A percentile compares a stretch with the other conserved stretches of the same genome.
phyloP scores from a whole-genome alignment of 2,797 vertebrate species.

The Columba guinea region DNA sequence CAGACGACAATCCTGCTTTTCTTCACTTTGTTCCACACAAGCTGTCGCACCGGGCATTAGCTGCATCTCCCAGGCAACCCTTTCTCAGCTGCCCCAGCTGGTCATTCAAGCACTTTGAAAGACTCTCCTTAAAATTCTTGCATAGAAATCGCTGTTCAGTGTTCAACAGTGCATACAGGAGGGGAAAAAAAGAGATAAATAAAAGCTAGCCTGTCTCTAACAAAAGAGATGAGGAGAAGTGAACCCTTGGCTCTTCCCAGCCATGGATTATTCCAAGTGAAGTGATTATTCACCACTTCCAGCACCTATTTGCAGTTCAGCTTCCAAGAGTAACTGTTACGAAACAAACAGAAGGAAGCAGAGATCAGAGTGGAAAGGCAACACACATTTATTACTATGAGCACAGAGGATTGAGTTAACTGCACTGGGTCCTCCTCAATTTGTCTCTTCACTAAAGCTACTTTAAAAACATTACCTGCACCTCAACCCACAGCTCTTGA shows the following conservation, averaged over 20 bases:
- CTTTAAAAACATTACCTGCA: background rate
- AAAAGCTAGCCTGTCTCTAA: background rate
- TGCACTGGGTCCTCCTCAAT: accelerated
- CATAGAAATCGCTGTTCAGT: constrained; percentile 34
- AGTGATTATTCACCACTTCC: background rate
- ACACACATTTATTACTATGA: background rate
- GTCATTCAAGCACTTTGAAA: background rate
- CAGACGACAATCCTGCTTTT: background rate
- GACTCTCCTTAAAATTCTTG: constrained; percentile 36
- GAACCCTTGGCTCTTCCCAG: background rate
- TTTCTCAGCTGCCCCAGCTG: background rate
- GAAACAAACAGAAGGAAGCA: background rate
- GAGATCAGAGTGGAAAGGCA: background rate
- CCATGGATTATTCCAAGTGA: background rate
- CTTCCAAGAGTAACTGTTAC: background rate
- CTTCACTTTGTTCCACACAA: background rate
- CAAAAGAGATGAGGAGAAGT: background rate
- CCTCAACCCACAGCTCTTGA: accelerated
- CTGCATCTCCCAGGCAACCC: constrained; percentile 50
- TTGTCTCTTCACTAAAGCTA: background rate
- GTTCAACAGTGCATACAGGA: background rate
- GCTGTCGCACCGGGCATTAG: background rate
- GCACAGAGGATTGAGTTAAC: background rate
- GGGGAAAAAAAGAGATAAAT: background rate
- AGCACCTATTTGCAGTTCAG: background rate